A percentile compares a stretch with the other conserved stretches of the same genome.
Conservation (phyloP, 2,797 vertebrate species). For the Xiphorhynchus erythropygius region DNA sequence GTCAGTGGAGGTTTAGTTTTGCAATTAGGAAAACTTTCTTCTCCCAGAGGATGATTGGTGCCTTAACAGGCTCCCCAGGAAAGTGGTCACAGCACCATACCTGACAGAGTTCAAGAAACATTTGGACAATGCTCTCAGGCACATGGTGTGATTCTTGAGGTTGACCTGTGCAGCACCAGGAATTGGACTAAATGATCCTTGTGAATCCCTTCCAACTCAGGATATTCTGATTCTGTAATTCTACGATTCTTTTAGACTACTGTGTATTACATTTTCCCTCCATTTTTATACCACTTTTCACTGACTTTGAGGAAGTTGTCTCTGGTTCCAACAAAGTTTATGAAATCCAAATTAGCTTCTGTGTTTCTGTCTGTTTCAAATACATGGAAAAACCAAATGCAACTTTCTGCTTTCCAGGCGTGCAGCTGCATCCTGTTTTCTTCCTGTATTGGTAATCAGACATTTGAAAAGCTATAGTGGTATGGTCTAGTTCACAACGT, state of each 20-base stretch:
- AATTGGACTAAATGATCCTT: neutral
- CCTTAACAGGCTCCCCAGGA: neutral
- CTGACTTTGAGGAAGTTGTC: neutral
- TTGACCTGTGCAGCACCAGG: neutral
- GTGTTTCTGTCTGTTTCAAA: neutral
- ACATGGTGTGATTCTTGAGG: neutral
- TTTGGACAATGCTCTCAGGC: neutral
- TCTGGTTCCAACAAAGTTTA: neutral
- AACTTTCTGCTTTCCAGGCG: neutral
- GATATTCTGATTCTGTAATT: neutral
- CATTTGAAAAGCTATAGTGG: neutral
- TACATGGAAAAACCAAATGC: neutral
- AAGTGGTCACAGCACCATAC: neutral
- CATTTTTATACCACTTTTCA: neutral
- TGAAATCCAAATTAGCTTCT: neutral
- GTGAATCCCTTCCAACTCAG: neutral
- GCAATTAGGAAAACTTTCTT: neutral
- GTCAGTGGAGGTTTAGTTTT: neutral
- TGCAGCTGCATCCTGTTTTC: neutral
- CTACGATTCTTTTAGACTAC: neutral
- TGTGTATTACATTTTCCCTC: neutral
- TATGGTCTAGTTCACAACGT: neutral
- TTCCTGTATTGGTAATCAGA: neutral
- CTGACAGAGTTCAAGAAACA: neutral
- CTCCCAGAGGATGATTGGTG: rapidly evolving